phyloP scores from a whole-genome alignment of 2,888 invertebrate species.

The Yponomeuta sedellus region DNA sequence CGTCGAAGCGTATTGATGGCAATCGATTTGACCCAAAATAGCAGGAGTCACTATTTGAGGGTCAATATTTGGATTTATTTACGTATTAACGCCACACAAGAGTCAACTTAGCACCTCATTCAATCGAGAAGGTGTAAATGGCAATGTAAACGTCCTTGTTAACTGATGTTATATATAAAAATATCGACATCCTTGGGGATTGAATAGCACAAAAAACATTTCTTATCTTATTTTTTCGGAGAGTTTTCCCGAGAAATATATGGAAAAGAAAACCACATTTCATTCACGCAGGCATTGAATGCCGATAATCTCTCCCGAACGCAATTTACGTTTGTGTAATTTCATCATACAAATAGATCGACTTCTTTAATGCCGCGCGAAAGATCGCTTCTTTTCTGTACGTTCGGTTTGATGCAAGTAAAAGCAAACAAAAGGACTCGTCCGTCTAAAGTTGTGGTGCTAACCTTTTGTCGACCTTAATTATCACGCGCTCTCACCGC shows the following conservation, averaged over 20 bases:
- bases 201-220: background rate
- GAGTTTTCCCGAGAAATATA: background rate
- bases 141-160: no score
- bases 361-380: conserved; percentile 31
- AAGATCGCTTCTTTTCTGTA: conserved; percentile 41
- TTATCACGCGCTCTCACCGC: no score
- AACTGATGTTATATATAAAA: background rate
- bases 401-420: conserved; percentile 55
- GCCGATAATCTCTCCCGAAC: background rate
- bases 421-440: background rate
- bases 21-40: no score
- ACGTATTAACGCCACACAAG: no score
- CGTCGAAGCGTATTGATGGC: no score
- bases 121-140: no score
- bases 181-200: background rate
- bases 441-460: background rate
- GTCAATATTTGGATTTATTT: no score
- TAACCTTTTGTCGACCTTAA: no score
- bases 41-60: no score
- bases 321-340: background rate
- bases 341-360: conserved; percentile 28
- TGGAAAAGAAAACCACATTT: background rate
- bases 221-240: background rate
- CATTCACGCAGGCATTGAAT: background rate
- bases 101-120: no score